Base-by-base conservation (phyloP, 2,113 vertebrate species). In the Suncus etruscus region DNA sequence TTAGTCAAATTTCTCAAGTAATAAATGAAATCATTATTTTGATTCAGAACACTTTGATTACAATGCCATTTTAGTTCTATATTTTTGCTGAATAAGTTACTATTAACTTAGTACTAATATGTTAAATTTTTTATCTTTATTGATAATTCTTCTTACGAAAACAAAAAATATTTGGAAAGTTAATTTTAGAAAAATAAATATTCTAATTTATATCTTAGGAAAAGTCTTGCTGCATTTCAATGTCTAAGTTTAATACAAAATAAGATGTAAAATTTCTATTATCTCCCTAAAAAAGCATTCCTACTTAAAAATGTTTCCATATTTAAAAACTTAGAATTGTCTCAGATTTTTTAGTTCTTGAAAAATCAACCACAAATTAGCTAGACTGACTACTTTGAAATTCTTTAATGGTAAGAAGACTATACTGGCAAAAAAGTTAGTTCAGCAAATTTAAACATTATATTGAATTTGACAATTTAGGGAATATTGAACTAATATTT, bases 321-420 rank as follows among this genome's bases (percentile, higher is more conserved):
- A 8, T 51, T 76, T 65, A 79, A 88, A 89, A 83, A 50, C 27
- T 72, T 73, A 47, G 15, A 72, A 80, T 75, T 61, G 8, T 72
- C 66, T 70, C 29, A 2, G 7, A 6, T 65, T 47, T 73, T 29
- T 86, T 31, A 79, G 14, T 11, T 12, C 47, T 80, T 68, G 5
- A 31, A 87, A 69, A 94, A 92, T 74, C 48, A 91, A 66, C 65
- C 3, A 73, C 20, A 90, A 79, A 85, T 72, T 16, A 87, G 0
- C 18, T 61, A 31, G 6, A 5, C 72, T 47, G 22, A 25, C 1
- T 72, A 70, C 3, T 0, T 58, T 78, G 10, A 32, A 70, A 54
- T 68, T 95, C 11, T 85, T 82, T 39, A 77, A 82, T 47, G 31
- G 66, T 20, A 90, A 73, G 50, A 15, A 25, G 31, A 45, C 20